phyloP scores from a whole-genome alignment of 1,140 invertebrate species.

The Camponotus vicinus region DNA sequence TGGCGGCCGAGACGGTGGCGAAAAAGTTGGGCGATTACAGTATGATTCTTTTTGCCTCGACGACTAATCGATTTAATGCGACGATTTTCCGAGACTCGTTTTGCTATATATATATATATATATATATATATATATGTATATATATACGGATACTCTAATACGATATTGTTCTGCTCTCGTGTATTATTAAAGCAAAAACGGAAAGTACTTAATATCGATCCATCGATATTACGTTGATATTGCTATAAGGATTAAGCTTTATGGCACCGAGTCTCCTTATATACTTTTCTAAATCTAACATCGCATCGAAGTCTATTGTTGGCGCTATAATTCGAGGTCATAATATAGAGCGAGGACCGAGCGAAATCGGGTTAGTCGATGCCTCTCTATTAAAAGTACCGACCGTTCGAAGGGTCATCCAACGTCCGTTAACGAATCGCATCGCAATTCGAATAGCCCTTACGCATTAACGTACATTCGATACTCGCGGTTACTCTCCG shows the following conservation, averaged over 20 bases:
- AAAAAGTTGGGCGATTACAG: constrained; percentile 58
- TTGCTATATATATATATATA: neutral
- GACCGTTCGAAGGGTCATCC: constrained; percentile 1
- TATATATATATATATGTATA: too few relatives aligned
- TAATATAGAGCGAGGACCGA: constrained; percentile 15
- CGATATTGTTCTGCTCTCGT: neutral
- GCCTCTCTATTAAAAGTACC: neutral
- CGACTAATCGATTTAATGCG: constrained; percentile 43
- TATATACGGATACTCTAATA: neutral
- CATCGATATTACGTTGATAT: neutral
- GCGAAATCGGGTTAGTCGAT: constrained; percentile 47
- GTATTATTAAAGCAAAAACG: constrained; percentile 21
- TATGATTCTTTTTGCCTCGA: constrained; percentile 38
- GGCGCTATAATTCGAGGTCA: neutral
- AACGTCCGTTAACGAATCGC: constrained; percentile 17
- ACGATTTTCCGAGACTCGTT: neutral
- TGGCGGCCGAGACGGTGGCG: constrained; percentile 1
- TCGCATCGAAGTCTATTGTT: constrained; percentile 19
- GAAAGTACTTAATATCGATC: neutral
- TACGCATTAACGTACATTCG: constrained; percentile 16
- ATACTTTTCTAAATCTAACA: neutral
- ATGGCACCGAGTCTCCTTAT: constrained; percentile 3
- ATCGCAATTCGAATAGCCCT: neutral
- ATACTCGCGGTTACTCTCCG: neutral
- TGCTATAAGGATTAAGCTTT: neutral